Conservation (phyloP, 1,140 invertebrate species). For the Drosophila tropicalis region DNA sequence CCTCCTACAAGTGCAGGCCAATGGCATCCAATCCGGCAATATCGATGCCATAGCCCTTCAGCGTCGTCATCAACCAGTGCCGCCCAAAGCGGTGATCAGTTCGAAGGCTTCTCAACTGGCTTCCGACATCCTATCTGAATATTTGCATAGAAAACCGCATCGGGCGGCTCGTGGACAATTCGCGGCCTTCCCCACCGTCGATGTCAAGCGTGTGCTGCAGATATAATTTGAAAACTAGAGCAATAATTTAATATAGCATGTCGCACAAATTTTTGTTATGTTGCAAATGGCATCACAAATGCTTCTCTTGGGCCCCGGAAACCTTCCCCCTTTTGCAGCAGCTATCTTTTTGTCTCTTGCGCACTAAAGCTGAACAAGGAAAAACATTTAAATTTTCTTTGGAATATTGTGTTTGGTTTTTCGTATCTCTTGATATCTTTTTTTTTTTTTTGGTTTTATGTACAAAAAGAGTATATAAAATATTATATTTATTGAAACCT, state of each 20-base stretch:
- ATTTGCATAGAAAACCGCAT: slow-evolving; percentile 80
- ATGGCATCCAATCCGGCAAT: slow-evolving; percentile 29
- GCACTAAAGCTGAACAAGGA: background rate
- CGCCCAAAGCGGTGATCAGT: slow-evolving; percentile 65
- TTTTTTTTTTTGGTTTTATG: slow-evolving; percentile 19
- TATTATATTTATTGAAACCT: slow-evolving; percentile 31
- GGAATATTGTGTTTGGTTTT: background rate
- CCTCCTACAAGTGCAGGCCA: slow-evolving; percentile 65
- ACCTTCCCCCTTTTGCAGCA: too few species aligned
- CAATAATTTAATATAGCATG: slow-evolving; percentile 54
- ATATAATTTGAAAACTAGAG: slow-evolving; percentile 47
- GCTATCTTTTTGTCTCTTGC: slow-evolving; percentile 18
- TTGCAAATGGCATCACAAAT: too few species aligned
- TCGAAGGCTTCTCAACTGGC: slow-evolving; percentile 68
- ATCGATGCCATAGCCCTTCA: slow-evolving; percentile 61
- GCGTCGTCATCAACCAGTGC: slow-evolving; percentile 65
- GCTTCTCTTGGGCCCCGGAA: too few species aligned
- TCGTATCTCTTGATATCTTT: background rate
- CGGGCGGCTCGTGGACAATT: slow-evolving; percentile 74
- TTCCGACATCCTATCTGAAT: slow-evolving; percentile 75
- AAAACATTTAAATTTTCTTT: background rate
- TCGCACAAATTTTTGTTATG: slow-evolving; percentile 45
- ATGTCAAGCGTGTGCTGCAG: slow-evolving; percentile 77
- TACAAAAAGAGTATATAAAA: slow-evolving; percentile 20
- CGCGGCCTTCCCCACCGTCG: slow-evolving; percentile 77